phyloP scores from a whole-genome alignment of 2,888 invertebrate species.

The Phymatocera aterrima region DNA sequence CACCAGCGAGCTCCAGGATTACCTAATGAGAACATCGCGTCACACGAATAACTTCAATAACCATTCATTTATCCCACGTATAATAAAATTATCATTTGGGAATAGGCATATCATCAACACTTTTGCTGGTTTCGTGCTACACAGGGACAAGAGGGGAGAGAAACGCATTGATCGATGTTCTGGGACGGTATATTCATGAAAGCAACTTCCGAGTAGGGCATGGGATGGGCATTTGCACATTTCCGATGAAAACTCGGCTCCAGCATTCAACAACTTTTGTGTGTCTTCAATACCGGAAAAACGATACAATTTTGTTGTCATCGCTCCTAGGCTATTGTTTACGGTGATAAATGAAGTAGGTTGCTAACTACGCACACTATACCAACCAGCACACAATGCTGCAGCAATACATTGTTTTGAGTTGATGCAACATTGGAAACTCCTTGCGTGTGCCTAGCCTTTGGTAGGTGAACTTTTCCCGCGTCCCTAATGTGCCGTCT shows the following conservation, averaged over 20 bases:
- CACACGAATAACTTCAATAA: conserved; percentile 22
- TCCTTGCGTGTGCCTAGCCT: conserved; percentile 28
- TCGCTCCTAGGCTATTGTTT: background rate
- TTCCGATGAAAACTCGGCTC: background rate
- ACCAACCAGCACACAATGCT: conserved; percentile 15
- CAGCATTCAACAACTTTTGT: background rate
- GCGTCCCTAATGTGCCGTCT: background rate
- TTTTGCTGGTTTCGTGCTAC: background rate
- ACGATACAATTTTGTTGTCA: background rate
- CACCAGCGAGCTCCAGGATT: conserved; percentile 50
- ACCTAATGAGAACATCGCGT: conserved; percentile 20
- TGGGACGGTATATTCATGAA: background rate
- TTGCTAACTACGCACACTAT: background rate
- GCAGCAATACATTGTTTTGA: conserved; percentile 27
- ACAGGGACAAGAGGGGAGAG: background rate
- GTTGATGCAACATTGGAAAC: conserved; percentile 29
- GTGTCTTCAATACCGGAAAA: background rate
- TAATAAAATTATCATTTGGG: background rate
- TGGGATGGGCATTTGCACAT: background rate
- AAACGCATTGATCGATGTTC: background rate
- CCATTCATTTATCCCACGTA: background rate
- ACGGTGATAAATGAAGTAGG: conserved; percentile 29
- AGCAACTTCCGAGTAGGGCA: background rate
- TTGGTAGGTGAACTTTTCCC: conserved; percentile 15
- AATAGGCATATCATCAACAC: background rate